phyloP scores from a whole-genome alignment of 2,888 invertebrate species.

The Spialia ferax region DNA sequence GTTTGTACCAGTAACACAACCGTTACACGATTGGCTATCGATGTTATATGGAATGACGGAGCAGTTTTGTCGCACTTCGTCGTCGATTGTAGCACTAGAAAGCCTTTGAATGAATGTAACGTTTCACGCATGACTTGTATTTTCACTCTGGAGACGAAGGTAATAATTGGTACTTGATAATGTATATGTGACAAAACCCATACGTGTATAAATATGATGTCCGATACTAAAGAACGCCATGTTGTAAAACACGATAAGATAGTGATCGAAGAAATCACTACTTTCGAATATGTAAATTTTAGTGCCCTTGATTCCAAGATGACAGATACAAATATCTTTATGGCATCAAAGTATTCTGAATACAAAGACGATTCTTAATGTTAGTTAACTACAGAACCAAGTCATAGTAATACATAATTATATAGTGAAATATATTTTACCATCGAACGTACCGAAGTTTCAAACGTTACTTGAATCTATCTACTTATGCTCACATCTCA shows the following conservation, averaged over 20 bases:
- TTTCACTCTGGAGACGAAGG: slow-evolving; percentile 47
- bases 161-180: slow-evolving; percentile 58
- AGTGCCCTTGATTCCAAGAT: slow-evolving; percentile 15
- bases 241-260: slow-evolving; percentile 14
- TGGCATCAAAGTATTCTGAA: slow-evolving; percentile 10
- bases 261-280: slow-evolving; percentile 30
- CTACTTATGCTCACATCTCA: slow-evolving; percentile 32
- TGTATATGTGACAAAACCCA: slow-evolving; percentile 58
- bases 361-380: neutral
- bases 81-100: slow-evolving; percentile 33
- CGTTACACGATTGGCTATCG: slow-evolving; percentile 45
- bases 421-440: neutral
- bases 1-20: slow-evolving; percentile 39
- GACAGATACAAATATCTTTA: slow-evolving; percentile 27
- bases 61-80: slow-evolving; percentile 41
- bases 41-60: slow-evolving; percentile 43
- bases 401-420: neutral
- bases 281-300: slow-evolving; percentile 39
- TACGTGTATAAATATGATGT: neutral
- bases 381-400: neutral
- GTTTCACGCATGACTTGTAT: slow-evolving; percentile 44
- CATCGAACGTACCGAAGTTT: neutral
- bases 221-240: slow-evolving; percentile 25
- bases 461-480: slow-evolving; percentile 11
- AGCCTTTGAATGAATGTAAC: slow-evolving; percentile 33